Percentiles rank a stretch among this genome's conserved stretches.
Conservation (phyloP, 2,797 vertebrate species). For the Myiotriccus ornatus region DNA sequence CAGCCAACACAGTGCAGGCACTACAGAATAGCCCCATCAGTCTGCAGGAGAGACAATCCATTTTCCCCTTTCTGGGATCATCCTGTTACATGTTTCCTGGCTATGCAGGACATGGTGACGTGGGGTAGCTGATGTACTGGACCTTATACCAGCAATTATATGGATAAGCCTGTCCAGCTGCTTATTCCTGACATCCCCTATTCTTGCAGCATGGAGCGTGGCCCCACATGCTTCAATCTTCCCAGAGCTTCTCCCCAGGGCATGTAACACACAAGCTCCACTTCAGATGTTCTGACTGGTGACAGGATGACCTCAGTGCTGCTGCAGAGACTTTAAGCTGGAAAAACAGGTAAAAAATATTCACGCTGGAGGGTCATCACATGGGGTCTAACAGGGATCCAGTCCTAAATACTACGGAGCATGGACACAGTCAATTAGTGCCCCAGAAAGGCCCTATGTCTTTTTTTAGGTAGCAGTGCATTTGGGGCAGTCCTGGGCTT, state of each 20-base stretch:
- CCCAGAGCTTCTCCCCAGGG: not conserved
- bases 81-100: not conserved
- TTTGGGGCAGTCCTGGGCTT: not conserved
- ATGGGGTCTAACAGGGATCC: fast-evolving
- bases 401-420: not conserved
- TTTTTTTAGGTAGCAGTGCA: not conserved
- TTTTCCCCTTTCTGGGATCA: not conserved
- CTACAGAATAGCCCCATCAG: not conserved
- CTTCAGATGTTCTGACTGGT: not conserved
- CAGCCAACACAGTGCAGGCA: not conserved
- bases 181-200: not conserved
- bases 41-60: not conserved
- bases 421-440: not conserved
- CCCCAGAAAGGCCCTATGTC: not conserved
- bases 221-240: not conserved
- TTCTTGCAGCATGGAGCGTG: not conserved
- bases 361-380: not conserved
- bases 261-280: not conserved
- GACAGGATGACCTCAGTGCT: not conserved
- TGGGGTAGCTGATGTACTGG: not conserved
- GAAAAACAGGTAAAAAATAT: not conserved
- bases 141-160: not conserved
- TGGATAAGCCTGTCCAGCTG: not conserved
- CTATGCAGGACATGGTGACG: fast-evolving
- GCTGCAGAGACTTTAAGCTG: not conserved